Conservation (phyloP, 2,113 vertebrate genomes). For the Notothenia coriiceps region DNA sequence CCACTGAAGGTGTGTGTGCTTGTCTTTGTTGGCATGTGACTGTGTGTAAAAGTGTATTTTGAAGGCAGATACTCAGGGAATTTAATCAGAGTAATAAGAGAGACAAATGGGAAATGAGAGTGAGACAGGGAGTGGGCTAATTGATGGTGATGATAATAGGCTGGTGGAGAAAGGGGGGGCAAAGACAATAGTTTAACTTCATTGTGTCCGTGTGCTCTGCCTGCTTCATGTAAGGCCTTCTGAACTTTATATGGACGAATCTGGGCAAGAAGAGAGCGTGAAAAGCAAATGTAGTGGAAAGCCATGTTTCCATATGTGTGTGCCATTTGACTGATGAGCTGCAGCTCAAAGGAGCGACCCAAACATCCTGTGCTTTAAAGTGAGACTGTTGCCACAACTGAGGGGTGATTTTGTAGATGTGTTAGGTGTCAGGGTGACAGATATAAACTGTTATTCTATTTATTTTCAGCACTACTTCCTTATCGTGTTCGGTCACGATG, state of each 20-base stretch:
- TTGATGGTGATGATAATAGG: slow-evolving; percentile 64
- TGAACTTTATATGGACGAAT: slow-evolving; percentile 18
- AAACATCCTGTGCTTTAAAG: slow-evolving; percentile 7
- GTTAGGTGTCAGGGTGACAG: not conserved
- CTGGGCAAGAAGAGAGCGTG: slow-evolving; percentile 23
- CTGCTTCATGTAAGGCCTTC: slow-evolving; percentile 25
- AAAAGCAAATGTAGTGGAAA: slow-evolving; percentile 27
- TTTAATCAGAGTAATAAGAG: slow-evolving; percentile 51
- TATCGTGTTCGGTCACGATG: slow-evolving; percentile 96
- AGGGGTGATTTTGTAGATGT: not conserved
- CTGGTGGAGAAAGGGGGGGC: slow-evolving; percentile 37
- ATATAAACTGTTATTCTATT: slow-evolving; percentile 13
- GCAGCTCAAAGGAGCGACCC: slow-evolving; percentile 16
- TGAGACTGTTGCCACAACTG: not conserved
- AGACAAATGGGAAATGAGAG: slow-evolving; percentile 34
- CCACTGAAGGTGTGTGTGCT: slow-evolving; percentile 43
- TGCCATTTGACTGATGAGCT: slow-evolving; percentile 33
- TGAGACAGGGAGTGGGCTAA: slow-evolving; percentile 26
- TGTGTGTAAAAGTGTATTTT: slow-evolving; percentile 44
- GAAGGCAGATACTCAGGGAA: slow-evolving; percentile 40
- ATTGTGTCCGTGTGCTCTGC: slow-evolving; percentile 14
- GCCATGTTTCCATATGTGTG: slow-evolving; percentile 38
- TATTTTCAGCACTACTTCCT: slow-evolving; percentile 92
- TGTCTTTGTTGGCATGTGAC: slow-evolving; percentile 37
- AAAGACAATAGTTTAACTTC: slow-evolving; percentile 36